These are phyloP conservation scores for Anagyrus pseudococci DNA, from an alignment of 2,888 invertebrate species.

Conservation along the genomic window DNA sequence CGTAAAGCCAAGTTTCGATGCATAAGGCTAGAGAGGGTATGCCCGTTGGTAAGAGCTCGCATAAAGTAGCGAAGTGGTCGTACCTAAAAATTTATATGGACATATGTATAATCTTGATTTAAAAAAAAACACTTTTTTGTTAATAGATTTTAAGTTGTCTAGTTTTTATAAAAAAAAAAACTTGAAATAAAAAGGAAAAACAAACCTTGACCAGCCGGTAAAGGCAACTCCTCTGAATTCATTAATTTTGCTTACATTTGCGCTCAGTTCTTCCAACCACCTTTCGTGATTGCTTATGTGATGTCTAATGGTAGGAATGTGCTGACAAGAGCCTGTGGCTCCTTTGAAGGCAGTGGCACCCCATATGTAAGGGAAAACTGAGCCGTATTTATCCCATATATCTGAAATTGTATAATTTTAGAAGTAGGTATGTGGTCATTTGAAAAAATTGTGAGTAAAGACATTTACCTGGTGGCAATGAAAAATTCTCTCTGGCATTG, in stretches of 20 bases:
- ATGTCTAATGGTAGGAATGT: slow-evolving; percentile 71
- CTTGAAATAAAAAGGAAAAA: not conserved
- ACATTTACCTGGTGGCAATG: slow-evolving; percentile 58
- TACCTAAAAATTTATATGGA: slow-evolving; percentile 67
- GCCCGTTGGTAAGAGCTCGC: slow-evolving; percentile 72
- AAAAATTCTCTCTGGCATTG: slow-evolving; percentile 66
- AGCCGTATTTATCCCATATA: slow-evolving; percentile 72
- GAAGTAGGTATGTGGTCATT: too few relatives aligned
- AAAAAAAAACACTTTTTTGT: not conserved
- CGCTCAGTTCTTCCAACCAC: slow-evolving; percentile 70
- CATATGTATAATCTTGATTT: too few relatives aligned
- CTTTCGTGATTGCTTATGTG: slow-evolving; percentile 80
- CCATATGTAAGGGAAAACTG: slow-evolving; percentile 77
- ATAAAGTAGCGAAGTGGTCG: slow-evolving; percentile 76
- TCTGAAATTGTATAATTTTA: too few relatives aligned
- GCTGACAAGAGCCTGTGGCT: slow-evolving; percentile 78
- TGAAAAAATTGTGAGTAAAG: too few relatives aligned
- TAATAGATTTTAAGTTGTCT: not conserved
- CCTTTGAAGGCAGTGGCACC: slow-evolving; percentile 86
- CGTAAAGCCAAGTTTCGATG: slow-evolving; percentile 66
- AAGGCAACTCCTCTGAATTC: slow-evolving; percentile 72
- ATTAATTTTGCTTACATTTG: slow-evolving; percentile 63
- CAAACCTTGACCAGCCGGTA: slow-evolving; percentile 77
- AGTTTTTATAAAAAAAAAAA: too few relatives aligned
- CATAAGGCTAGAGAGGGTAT: slow-evolving; percentile 71